phyloP scores from a whole-genome alignment of 2,797 vertebrate species.

The Lepus townsendii region DNA sequence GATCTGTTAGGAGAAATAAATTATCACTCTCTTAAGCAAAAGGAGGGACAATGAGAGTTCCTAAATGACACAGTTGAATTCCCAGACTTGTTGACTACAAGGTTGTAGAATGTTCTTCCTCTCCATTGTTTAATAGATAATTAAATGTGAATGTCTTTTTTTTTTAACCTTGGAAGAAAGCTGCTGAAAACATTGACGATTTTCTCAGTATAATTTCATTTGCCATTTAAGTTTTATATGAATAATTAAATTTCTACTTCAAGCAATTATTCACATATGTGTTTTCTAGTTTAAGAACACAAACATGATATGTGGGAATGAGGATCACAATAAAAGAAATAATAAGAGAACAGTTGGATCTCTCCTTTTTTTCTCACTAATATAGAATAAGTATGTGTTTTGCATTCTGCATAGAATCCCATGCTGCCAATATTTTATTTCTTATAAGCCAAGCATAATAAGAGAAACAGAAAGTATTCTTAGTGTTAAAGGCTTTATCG shows the following conservation, averaged over 20 bases:
- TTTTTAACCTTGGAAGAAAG: conserved; percentile 55
- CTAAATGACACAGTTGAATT: conserved; percentile 83
- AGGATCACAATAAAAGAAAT: conserved; percentile 33
- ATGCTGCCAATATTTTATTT: neutral
- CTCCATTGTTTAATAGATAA: conserved; percentile 58
- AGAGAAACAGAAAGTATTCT: neutral
- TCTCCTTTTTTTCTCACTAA: neutral
- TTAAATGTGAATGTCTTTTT: conserved; percentile 54
- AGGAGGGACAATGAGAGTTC: conserved; percentile 74
- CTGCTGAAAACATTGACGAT: neutral
- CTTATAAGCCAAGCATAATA: neutral
- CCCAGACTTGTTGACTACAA: conserved; percentile 75
- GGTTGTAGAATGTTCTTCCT: conserved; percentile 68
- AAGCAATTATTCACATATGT: neutral
- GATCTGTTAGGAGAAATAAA: conserved; percentile 74
- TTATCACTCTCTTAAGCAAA: conserved; percentile 75
- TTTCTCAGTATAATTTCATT: conserved; percentile 56
- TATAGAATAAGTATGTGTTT: neutral
- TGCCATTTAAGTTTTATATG: conserved; percentile 44
- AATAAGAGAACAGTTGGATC: neutral
- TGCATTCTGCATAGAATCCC: neutral
- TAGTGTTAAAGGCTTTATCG: neutral
- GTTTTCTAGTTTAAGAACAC: conserved; percentile 8
- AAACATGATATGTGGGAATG: neutral
- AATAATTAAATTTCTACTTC: conserved; percentile 44